Evolutionary conservation across 2,888 invertebrate species (phyloP), one percentile per base, ranked within the genome.

Genomic region (Desoria tigrina): DNA sequence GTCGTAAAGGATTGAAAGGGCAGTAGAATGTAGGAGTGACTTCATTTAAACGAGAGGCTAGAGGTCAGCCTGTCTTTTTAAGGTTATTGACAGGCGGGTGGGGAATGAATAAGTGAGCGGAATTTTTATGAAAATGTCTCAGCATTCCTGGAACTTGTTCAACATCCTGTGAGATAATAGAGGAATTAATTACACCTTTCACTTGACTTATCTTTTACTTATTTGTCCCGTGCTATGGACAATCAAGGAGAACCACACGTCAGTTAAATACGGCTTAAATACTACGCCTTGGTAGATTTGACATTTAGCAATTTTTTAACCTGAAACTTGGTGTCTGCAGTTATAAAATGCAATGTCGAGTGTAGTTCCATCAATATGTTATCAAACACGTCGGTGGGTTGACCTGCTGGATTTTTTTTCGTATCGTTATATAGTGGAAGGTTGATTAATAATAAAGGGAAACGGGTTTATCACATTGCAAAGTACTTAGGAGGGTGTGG

Each of bases 61-160:
- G 39, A 57, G 39, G 21, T 23, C 26, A 51, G 6, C 9, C 51
- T 21, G 3, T 21, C n/a, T 45, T 16, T 21, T 39, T 45, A 58
- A 58, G 58, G 58, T 58, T 58, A 58, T 58, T 58, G 58, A 49
- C 58, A 58, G 49, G 14, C 45, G 18, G 26, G 18, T 3, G 24
- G 32, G 32, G 26, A 6, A 16, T 24, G 7, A 32, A 55, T 26
- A 21, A n/a, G n/a, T 7, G 18, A 9, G 53, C 7, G 24, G 55
- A 57, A 21, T 24, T 57, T 39, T 37, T 11, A 37, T 57, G 42
- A 7, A 37, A 58, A 58, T 58, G 58, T 58, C 58, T 45, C 58
- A n/a, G 24, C 58, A 58, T 58, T 58, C 58, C 58, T 23, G 58
- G 26, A 58, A 58, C 45, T 58, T 58, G 58, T 49, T 45, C 28